Percentiles rank a stretch among this genome's conserved stretches.
phyloP scores from a whole-genome alignment of 2,113 vertebrate genomes.

The Tyrannus savana region DNA sequence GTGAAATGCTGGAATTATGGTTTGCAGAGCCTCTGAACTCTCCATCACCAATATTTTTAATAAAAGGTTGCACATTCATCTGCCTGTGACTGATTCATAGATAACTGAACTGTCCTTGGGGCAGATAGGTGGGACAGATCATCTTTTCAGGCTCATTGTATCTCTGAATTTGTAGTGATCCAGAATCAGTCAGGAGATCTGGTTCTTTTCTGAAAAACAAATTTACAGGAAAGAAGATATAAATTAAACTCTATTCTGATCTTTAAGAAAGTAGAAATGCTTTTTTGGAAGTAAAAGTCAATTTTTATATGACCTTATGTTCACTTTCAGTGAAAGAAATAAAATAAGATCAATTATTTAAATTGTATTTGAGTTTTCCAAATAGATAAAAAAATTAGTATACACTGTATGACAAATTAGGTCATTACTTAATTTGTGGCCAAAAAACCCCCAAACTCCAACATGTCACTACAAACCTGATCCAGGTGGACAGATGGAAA shows the following conservation, averaged over 20 bases:
- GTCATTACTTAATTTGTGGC: conserved; percentile 12
- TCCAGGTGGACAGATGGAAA: conserved; percentile 53
- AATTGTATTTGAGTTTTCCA: neutral
- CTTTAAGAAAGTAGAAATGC: neutral
- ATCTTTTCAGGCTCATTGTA: neutral
- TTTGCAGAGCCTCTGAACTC: neutral
- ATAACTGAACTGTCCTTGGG: neutral
- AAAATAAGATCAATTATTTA: neutral
- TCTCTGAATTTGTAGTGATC: neutral
- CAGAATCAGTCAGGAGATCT: neutral
- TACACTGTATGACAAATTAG: neutral
- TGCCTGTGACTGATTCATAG: neutral
- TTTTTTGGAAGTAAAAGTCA: neutral
- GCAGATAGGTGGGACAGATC: neutral
- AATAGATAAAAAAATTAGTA: neutral
- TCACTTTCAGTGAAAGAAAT: neutral
- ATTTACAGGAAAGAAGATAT: neutral
- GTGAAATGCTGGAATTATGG: neutral
- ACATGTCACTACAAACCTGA: conserved; percentile 4
- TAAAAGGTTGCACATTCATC: neutral
- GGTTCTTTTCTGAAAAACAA: neutral
- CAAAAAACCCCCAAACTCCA: neutral
- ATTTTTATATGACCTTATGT: neutral
- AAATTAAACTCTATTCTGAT: neutral
- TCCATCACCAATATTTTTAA: neutral